phyloP scores from a whole-genome alignment of 2,888 invertebrate species.

The Strigamia crassipes region DNA sequence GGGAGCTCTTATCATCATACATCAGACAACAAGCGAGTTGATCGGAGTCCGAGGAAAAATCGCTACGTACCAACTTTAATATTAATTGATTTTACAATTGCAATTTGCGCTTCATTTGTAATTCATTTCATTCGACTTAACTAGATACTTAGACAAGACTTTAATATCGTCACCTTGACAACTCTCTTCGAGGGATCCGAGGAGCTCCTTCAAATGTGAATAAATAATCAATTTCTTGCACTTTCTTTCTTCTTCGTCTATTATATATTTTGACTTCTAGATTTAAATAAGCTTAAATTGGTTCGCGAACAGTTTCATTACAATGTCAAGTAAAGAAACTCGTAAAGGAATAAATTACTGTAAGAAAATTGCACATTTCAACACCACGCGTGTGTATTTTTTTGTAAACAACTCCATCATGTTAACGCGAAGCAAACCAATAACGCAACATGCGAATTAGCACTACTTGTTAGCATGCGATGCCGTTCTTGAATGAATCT shows the following conservation, averaged over 20 bases:
- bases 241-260: not conserved
- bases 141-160: not conserved
- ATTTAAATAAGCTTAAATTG: not conserved
- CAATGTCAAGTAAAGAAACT: not conserved
- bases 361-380: not conserved
- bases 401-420: not conserved
- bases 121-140: not conserved
- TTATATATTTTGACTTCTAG: not conserved
- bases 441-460: not conserved
- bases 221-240: not conserved
- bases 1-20: conserved; percentile 32
- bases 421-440: not conserved
- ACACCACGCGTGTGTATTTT: not conserved
- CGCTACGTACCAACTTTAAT: not conserved
- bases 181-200: not conserved
- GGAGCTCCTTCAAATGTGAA: not conserved
- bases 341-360: not conserved
- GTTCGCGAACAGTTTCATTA: not conserved
- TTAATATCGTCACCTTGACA: not conserved
- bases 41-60: conserved; percentile 1
- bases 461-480: no score
- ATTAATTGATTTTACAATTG: conserved; percentile 35
- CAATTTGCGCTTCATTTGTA: conserved; percentile 35
- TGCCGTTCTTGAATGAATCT: no score
- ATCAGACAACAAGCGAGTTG: conserved; percentile 28